These are phyloP conservation scores for Calameuta pallipes DNA, from an alignment of 2,888 invertebrate genomes.

Conservation along the genomic window DNA sequence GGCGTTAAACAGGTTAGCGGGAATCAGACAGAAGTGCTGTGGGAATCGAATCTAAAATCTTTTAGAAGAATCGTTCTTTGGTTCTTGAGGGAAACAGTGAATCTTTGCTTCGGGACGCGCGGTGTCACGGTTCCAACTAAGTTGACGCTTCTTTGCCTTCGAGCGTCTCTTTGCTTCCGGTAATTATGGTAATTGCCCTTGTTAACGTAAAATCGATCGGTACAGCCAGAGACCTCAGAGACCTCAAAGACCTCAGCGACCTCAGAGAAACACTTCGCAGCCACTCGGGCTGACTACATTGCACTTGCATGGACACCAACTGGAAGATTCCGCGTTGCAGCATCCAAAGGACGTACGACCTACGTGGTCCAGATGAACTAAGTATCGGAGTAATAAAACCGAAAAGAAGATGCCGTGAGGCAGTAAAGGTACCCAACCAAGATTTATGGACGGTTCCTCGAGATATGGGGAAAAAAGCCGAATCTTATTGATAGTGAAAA, in stretches of 20 bases:
- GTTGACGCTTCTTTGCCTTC: constrained; percentile 30
- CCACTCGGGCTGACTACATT: no score
- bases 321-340: no score
- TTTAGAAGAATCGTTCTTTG: not conserved
- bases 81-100: not conserved
- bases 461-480: constrained; percentile 35
- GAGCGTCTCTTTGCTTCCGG: constrained; percentile 13
- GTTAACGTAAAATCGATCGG: constrained; percentile 25
- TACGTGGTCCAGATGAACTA: no score
- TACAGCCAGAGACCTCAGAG: not conserved
- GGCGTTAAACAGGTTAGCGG: not conserved
- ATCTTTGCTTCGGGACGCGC: not conserved
- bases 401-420: not conserved
- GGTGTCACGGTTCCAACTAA: not conserved
- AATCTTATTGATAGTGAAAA: constrained; percentile 37
- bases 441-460: constrained; percentile 36
- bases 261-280: no score
- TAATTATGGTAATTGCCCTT: constrained; percentile 32
- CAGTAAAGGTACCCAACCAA: constrained; percentile 10
- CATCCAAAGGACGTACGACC: no score
- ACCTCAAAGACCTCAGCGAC: no score
- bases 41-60: not conserved
- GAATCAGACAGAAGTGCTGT: not conserved
- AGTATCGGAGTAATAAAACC: no score
- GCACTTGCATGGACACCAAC: no score